Evolutionary conservation across 2,888 invertebrate species (phyloP), one percentile per base, ranked within the genome.

Genomic region (Phorcus lineatus): DNA sequence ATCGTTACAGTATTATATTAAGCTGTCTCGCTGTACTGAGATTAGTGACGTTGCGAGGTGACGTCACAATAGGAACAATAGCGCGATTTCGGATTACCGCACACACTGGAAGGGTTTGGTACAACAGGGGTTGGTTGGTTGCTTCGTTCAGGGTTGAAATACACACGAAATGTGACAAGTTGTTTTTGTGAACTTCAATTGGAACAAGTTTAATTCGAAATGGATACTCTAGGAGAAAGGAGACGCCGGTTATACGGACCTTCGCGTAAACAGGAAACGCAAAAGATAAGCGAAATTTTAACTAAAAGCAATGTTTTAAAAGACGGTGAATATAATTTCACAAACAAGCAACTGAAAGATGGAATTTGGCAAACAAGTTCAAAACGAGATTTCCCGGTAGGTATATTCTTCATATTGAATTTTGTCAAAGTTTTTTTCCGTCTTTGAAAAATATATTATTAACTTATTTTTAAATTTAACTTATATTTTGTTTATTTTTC

Each of bases 301-400:
- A 86, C 86, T 4, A 84, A 86, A 55, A 88, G 87, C 54, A 83
- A 83, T 80, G 87, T 90, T 22, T 80, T 91, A 16, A 86, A 88
- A 74, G 87, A 87, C 70, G 91, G 91, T 7, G 91, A 91, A 79
- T 91, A 90, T 80, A 91, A 91, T 80, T 88, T 84, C 77, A 88
- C 89, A 0, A 82, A 80, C 36, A 83, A 85, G 16, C 82, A 85
- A 79, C 82, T 89, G 11, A 86, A 85, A 9, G 80, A 81, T 16
- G 88, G 84, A 53, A 80, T 87, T 28, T 90, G 88, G 87, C 85
- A 84, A 53, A 89, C 88, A 2, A 89, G 88, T 62, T 82, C 86
- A 53, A 78, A 74, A 1, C 86, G 87, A 7, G 89, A 90, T 80
- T 90, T 87, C 77, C 83, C 86, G 52, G 90, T 90, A 83, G 86